phyloP scores from a whole-genome alignment of 2,888 invertebrate genomes.

The Argyresthia goedartella region DNA sequence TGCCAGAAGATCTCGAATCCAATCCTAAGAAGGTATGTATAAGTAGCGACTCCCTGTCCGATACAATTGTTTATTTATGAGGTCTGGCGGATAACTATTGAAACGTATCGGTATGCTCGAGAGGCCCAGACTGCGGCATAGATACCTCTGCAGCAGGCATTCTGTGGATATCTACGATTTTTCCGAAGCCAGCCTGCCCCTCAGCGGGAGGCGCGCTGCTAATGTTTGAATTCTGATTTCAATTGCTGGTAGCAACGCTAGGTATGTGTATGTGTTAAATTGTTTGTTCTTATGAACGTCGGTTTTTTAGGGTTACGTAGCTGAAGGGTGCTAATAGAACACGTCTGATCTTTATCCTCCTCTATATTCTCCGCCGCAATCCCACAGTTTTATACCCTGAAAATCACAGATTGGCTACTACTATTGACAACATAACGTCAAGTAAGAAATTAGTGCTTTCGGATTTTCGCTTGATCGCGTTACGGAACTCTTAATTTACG shows the following conservation, averaged over 20 bases:
- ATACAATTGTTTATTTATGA: slow-evolving; percentile 34
- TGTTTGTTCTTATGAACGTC: neutral
- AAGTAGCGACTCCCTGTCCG: slow-evolving; percentile 10
- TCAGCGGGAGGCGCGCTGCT: neutral
- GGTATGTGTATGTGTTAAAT: neutral
- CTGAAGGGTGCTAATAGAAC: no score
- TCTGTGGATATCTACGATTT: slow-evolving; percentile 2
- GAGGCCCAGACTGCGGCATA: slow-evolving; percentile 24
- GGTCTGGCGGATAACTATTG: slow-evolving; percentile 19
- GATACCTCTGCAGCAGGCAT: slow-evolving; percentile 3
- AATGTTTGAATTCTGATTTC: neutral
- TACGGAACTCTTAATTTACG: no score
- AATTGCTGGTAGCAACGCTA: neutral
- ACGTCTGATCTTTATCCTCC: no score
- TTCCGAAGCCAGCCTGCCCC: neutral
- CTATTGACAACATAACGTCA: no score
- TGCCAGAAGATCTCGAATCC: no score
- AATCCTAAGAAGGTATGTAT: neutral
- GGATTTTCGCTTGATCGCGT: no score
- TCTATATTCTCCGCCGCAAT: no score
- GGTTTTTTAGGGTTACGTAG: no score
- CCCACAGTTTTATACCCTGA: no score
- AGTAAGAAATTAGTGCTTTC: no score
- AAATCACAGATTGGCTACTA: no score
- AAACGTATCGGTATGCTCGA: slow-evolving; percentile 7